phyloP scores from a whole-genome alignment of 2,113 vertebrate genomes.

The Hiodon tergisus region DNA sequence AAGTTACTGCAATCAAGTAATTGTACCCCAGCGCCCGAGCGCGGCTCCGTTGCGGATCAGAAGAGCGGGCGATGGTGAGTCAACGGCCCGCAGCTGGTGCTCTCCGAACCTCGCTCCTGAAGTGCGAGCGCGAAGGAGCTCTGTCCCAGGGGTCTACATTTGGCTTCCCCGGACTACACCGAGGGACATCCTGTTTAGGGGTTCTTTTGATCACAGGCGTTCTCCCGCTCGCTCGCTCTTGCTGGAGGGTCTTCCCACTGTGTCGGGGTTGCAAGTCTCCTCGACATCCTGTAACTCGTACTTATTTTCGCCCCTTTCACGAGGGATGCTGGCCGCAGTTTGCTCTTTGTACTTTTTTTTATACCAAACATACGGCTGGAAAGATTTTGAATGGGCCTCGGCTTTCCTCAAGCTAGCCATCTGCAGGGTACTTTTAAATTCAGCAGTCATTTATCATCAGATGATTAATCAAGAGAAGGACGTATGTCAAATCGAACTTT shows the following conservation, averaged over 20 bases:
- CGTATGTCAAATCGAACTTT: too few relatives aligned
- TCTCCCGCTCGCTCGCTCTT: slow-evolving; percentile 34
- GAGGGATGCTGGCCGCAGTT: slow-evolving; percentile 64
- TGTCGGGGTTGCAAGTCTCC: slow-evolving; percentile 63
- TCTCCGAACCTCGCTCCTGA: not conserved
- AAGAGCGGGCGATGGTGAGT: slow-evolving; percentile 19
- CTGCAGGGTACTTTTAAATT: slow-evolving; percentile 47
- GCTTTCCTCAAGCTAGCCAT: slow-evolving; percentile 62
- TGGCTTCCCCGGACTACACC: slow-evolving; percentile 3
- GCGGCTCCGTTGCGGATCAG: slow-evolving; percentile 35
- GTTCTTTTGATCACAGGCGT: slow-evolving; percentile 17
- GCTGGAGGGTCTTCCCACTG: slow-evolving; percentile 49
- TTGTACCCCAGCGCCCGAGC: slow-evolving; percentile 17
- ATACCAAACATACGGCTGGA: slow-evolving; percentile 54
- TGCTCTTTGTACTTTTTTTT: slow-evolving; percentile 31
- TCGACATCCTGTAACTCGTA: slow-evolving; percentile 66
- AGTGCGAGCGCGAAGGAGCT: slow-evolving; percentile 22
- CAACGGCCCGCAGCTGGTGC: slow-evolving; percentile 36
- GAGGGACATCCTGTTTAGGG: slow-evolving; percentile 22
- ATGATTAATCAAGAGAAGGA: too few relatives aligned
- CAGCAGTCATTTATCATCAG: not conserved
- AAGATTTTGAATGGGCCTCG: slow-evolving; percentile 53
- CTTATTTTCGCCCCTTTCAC: slow-evolving; percentile 69
- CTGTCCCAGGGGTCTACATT: slow-evolving; percentile 11
- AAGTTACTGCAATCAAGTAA: slow-evolving; percentile 30